These are phyloP conservation scores for Napeogenes sylphis DNA, from an alignment of 2,888 invertebrate genomes.

Conservation along the genomic window DNA sequence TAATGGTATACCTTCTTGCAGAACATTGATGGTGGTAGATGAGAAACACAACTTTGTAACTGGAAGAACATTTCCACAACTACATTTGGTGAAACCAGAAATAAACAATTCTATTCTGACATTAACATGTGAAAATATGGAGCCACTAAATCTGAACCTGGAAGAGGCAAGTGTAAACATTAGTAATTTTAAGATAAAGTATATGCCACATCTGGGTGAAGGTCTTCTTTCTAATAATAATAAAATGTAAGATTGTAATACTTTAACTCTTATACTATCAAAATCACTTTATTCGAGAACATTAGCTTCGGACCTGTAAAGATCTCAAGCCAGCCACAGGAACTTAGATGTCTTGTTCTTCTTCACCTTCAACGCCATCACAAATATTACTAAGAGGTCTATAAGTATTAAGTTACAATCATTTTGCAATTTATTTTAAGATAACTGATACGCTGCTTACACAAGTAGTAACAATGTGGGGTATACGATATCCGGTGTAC, in stretches of 20 bases:
- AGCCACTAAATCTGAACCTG: constrained; percentile 74
- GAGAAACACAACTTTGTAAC: constrained; percentile 77
- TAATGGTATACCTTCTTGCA: constrained; percentile 34
- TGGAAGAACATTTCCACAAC: constrained; percentile 74
- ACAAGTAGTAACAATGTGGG: constrained; percentile 76
- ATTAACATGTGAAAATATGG: constrained; percentile 77
- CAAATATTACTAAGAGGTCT: too few relatives aligned
- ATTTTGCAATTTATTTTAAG: too few relatives aligned
- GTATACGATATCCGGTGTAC: constrained; percentile 75
- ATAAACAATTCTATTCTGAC: constrained; percentile 72
- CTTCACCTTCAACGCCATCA: too few relatives aligned
- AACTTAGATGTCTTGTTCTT: too few relatives aligned
- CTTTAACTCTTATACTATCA: too few relatives aligned
- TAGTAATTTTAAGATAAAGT: neutral
- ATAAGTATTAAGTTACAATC: neutral
- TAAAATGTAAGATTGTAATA: constrained; percentile 56
- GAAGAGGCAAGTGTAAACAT: constrained; percentile 49
- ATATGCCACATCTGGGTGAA: too few relatives aligned
- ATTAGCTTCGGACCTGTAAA: too few relatives aligned
- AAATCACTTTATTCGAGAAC: too few relatives aligned
- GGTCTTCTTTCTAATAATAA: too few relatives aligned
- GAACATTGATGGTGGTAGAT: constrained; percentile 78
- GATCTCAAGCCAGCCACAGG: too few relatives aligned
- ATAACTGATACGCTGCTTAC: constrained; percentile 18
- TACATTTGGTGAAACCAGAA: constrained; percentile 72